Base-by-base conservation (phyloP, 2,888 invertebrate genomes). In the Lepidocyrtoides sp. region DNA sequence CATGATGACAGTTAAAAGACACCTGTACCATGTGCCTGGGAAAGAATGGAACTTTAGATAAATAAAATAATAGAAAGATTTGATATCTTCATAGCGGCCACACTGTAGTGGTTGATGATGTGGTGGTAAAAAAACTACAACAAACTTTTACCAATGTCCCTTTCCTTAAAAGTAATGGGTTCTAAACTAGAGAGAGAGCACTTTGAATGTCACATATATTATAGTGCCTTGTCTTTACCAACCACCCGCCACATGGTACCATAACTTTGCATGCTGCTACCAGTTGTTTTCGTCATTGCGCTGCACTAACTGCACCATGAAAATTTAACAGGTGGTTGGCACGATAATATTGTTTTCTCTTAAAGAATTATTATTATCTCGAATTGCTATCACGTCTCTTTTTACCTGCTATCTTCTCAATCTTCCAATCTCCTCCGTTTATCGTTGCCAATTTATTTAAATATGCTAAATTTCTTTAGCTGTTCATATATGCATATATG, bases 31-130 rank as follows among this genome's bases (percentile, higher is more conserved):
- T 54, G n/a, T 36, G 69, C 54, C 51, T 88, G 69, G 23, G 79
- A 81, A 88, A 20, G 66, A 79, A 51, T 60, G n/a, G n/a, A n/a
- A n/a, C 44, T 69, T 48, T 7, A 14, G 63, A 86, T 79, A 44
- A 75, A 60, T 44, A 48, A 14, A 36, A 69, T 69, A 77, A 86
- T 48, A 60, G 17, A 60, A 77, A 48, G 86, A 77, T 51, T 77
- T 77, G 77, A 63, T 77, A 48, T 63, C 75, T 41, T 23, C 48
- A 26, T 75, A 14, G 29, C 14, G 44, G 17, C 17, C 32, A 14
- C 3, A 29, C 17, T 23, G 23, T 12, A 60, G n/a, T n/a, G 36
- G 60, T 29, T 32, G 36, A 36, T 36, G 36, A 36, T 36, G 36
- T 41, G 72, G 44, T 72, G 44, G 17, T 10, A 20, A 7, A 57